A percentile compares a stretch with the other conserved stretches of the same genome.
phyloP scores from a whole-genome alignment of 2,113 vertebrate genomes.

The Dipodomys ordii region DNA sequence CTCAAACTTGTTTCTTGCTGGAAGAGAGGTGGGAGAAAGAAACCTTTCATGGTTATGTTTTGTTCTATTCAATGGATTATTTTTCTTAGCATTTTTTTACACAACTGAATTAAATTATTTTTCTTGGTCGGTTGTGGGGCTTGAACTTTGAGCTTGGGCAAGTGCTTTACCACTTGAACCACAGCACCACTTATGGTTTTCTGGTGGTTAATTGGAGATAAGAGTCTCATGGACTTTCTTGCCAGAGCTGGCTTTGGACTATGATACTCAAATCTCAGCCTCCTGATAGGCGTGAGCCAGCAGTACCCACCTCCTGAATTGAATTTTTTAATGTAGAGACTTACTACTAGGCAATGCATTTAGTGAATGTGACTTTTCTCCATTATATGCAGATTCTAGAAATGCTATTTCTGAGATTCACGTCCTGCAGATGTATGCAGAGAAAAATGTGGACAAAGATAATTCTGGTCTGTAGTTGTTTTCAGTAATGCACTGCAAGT shows the following conservation, averaged over 20 bases:
- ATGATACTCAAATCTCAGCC: no score
- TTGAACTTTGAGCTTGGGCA: no score
- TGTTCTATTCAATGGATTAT: background rate
- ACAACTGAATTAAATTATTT: background rate
- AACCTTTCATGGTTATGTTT: background rate
- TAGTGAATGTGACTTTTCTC: background rate
- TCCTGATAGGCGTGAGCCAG: no score
- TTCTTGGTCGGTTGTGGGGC: no score
- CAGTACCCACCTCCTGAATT: no score
- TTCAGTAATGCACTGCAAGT: background rate
- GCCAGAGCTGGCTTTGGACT: no score
- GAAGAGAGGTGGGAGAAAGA: background rate
- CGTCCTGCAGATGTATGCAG: background rate
- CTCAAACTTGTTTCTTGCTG: background rate
- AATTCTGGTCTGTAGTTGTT: constrained; percentile 32
- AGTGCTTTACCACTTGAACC: no score
- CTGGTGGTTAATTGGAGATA: no score
- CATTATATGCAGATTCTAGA: background rate
- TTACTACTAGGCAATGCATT: background rate
- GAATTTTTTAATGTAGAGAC: constrained; percentile 15
- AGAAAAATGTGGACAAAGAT: constrained; percentile 5
- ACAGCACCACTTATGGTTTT: no score
- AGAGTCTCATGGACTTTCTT: no score
- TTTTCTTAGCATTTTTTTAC: background rate
- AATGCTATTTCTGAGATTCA: background rate